Evolutionary conservation across 2,113 vertebrate genomes (phyloP), one percentile per base, ranked within the genome.

Genomic region (Megaceryle maxima): DNA sequence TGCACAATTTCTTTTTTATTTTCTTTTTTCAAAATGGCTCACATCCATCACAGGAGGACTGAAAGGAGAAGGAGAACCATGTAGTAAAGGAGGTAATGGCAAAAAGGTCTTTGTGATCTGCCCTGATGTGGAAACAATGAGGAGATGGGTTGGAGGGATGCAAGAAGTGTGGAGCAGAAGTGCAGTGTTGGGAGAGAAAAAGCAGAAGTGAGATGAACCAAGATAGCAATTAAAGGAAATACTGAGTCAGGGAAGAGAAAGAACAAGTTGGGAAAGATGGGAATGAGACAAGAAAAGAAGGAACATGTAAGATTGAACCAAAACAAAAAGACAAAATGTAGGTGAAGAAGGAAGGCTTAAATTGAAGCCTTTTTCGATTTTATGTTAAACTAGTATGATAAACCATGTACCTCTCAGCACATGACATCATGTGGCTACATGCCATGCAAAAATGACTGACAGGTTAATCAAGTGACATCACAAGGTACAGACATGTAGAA

Each of bases 381-480:
- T 75, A 25, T 55, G 17, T 81, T 83, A 79, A 77, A 48, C 37
- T 79, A 81, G 13, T 33, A 91, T 4, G 15, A 89, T 24, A 96
- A 93, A 83, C 60, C 44, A 64, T 25, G 76, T 60, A 68, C 28
- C 60, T 92, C 41, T 92, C 37, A 91, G 73, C 62, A 83, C 43
- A 88, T 79, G 88, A 75, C 56, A 93, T 88, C 95, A 91, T 78
- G 69, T 92, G 90, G 73, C 79, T 57, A 68, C 53, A 57, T 96
- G 83, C 94, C 94, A 88, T 55, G 51, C 5, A 6, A 90, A 88
- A 73, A 78, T 84, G 76, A 94, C 69, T 91, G 95, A 76, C 80
- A 72, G 39, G 37, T 90, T 96, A 86, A 88, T 94, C 79, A 87
- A 64, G 76, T 94, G 96, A 90, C 92, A 96, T 95, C 94, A 90